A percentile compares a stretch with the other conserved stretches of the same genome.
Conservation (phyloP, 1,140 invertebrate genomes). For the Bombus superbus region DNA sequence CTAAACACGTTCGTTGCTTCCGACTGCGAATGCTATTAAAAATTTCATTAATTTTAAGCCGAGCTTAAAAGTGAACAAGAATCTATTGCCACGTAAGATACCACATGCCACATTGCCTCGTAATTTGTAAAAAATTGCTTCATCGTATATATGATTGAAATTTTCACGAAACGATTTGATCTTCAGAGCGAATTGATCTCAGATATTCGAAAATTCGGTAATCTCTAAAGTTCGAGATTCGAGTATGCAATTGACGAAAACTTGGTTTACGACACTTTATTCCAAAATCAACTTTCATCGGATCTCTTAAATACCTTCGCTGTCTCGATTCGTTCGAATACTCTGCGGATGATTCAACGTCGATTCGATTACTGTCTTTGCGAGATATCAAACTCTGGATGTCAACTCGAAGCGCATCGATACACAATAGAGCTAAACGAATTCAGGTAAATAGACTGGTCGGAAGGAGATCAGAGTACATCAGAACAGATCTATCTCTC, state of each 20-base stretch:
- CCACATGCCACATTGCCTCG: no score
- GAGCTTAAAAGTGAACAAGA: not conserved
- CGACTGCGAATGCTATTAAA: not conserved
- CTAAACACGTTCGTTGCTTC: no score
- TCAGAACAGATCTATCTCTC: not conserved
- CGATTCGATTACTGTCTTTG: not conserved
- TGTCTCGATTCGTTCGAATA: not conserved
- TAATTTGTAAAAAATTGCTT: no score
- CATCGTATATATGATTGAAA: not conserved
- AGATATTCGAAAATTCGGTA: not conserved
- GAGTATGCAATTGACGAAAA: not conserved
- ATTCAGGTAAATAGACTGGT: slow-evolving; percentile 1
- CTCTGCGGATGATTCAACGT: no score
- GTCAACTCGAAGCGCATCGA: not conserved
- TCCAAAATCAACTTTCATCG: no score
- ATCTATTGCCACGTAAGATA: no score
- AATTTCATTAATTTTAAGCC: not conserved
- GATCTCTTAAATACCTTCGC: not conserved
- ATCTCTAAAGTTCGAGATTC: not conserved
- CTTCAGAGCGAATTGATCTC: not conserved
- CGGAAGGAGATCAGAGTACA: not conserved
- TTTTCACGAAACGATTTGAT: not conserved
- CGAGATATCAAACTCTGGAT: not conserved
- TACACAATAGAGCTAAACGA: not conserved
- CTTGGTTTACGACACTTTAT: not conserved